Evolutionary conservation across 1,140 invertebrate species (phyloP).

Genomic region (Physella acuta): DNA sequence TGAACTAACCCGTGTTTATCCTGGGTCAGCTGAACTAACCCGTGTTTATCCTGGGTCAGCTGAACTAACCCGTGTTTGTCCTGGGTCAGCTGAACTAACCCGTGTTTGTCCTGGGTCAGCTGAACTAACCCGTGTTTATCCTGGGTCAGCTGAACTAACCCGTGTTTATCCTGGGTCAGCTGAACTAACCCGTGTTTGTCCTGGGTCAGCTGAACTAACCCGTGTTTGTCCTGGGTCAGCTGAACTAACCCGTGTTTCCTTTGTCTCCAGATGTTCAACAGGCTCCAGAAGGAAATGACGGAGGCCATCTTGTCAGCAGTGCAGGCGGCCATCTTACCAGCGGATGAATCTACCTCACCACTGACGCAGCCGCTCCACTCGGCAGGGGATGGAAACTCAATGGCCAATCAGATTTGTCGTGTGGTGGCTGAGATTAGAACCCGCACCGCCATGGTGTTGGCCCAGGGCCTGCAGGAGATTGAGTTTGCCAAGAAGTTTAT

Average conservation of each 20-base stretch:
- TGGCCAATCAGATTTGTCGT: constrained; percentile 54
- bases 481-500: constrained; percentile 57
- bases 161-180: too few relatives aligned
- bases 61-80: too few relatives aligned
- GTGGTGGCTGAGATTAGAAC: constrained; percentile 58
- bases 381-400: constrained; percentile 48
- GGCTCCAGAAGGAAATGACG: constrained; percentile 47
- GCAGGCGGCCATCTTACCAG: constrained; percentile 44
- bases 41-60: too few relatives aligned
- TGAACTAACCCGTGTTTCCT: background rate
- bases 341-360: constrained; percentile 42
- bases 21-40: too few relatives aligned
- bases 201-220: too few relatives aligned
- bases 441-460: constrained; percentile 54
- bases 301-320: constrained; percentile 53
- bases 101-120: too few relatives aligned
- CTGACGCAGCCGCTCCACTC: constrained; percentile 47
- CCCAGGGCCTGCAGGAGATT: constrained; percentile 49
- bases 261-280: constrained; percentile 44
- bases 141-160: too few relatives aligned
- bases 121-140: too few relatives aligned
- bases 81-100: too few relatives aligned
- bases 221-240: background rate
- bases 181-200: too few relatives aligned
- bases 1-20: too few relatives aligned